These are phyloP conservation scores for Neodontobutis hainanensis DNA, from an alignment of 2,113 vertebrate genomes.

Conservation along the genomic window DNA sequence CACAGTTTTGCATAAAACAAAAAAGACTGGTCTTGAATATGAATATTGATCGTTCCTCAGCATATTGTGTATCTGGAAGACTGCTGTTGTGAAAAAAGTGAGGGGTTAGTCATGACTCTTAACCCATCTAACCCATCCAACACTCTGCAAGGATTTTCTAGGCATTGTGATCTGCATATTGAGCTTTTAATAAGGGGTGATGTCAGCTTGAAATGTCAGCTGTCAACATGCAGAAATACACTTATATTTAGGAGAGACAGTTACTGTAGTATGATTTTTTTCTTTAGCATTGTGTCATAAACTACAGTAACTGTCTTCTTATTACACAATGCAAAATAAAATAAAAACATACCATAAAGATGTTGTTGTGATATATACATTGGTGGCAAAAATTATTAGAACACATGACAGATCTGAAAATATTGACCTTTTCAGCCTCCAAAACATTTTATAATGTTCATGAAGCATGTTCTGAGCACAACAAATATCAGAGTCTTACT, in stretches of 20 bases:
- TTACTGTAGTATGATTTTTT: neutral
- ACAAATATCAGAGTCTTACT: too few species aligned
- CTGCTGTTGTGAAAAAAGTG: slow-evolving; percentile 12
- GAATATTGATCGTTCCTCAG: slow-evolving; percentile 40
- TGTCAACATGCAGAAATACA: slow-evolving; percentile 31
- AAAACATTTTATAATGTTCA: too few species aligned
- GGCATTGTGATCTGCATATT: slow-evolving; percentile 34
- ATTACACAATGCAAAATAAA: too few species aligned
- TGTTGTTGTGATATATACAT: too few species aligned
- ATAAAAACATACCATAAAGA: too few species aligned
- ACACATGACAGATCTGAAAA: too few species aligned
- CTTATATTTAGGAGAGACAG: slow-evolving; percentile 30
- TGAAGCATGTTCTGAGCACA: too few species aligned
- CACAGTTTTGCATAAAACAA: slow-evolving; percentile 1
- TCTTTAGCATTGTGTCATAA: too few species aligned
- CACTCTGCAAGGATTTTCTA: slow-evolving; percentile 21
- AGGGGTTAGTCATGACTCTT: neutral
- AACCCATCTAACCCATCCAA: neutral
- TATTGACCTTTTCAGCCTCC: too few species aligned
- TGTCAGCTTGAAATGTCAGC: slow-evolving; percentile 59
- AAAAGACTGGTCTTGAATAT: slow-evolving; percentile 24
- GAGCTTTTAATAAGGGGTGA: slow-evolving; percentile 47
- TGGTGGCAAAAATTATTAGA: too few species aligned
- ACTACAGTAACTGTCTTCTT: too few species aligned
- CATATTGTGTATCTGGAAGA: slow-evolving; percentile 26